Evolutionary conservation across 35 echinoderm and acorn worm species (phyloP), one percentile per base, ranked within the genome.

Genomic region (Heliocidaris erythrogramma): DNA sequence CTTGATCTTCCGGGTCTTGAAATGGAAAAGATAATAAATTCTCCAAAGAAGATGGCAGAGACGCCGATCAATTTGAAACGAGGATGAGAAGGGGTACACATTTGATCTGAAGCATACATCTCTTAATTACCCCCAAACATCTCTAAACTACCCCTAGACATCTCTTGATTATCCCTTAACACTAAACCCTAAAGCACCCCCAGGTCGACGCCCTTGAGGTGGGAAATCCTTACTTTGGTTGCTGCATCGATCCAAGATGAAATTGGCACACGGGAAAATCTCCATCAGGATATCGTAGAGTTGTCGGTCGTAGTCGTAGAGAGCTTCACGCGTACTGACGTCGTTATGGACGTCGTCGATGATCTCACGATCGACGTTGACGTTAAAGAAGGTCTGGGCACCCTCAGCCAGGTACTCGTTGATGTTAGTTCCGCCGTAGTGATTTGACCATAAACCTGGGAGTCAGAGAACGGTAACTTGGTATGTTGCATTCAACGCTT

Each of bases 401-500:
- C 95, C 97, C 91, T 97, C 95, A 10, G 97, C 97, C 71, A 96
- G 95, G 69, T 97, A 97, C 52, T 97, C 97, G 1, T 53, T 21
- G 18, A 24, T 17, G 48, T 92, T 93, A 0, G 94, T 27, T 17
- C 32, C 32, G 29, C 95, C 97, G 60, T 96, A 96, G 7, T 95
- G 95, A 12, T 60, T 31, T 7, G 87, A 32, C 87, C 87, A 89
- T 17, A 89, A 31, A 18, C 47, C 87, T 89, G 32, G 1, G 35
- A 42, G 35, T 42, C 35, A 42, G 35, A 42, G 35, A 42, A 42
- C 3, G 35, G 35, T 42, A 42, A 42, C 35, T 3, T 42, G 35
- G 35, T 42, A 42, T 42, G 35, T 42, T 42, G 35, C 3, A 42
- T 42, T 42, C 35, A 42, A 3, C 3, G 35, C 35, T 42, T 42